Percentiles rank a stretch among this genome's conserved stretches.
These are phyloP conservation scores for Ameiurus melas DNA, from an alignment of 2,113 vertebrate species.

Conservation along the genomic window DNA sequence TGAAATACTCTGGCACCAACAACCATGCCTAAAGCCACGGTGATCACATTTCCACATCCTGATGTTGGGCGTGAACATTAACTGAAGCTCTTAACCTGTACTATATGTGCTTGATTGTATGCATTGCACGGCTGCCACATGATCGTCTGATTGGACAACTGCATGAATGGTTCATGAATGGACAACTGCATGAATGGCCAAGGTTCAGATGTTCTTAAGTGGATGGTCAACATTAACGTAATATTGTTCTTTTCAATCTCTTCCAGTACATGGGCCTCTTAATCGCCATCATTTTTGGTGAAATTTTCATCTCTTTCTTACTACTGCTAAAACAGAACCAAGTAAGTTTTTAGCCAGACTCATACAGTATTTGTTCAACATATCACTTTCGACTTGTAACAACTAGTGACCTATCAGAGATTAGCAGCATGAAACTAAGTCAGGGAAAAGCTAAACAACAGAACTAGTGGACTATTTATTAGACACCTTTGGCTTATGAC, in stretches of 20 bases:
- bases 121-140: background rate
- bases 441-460: background rate
- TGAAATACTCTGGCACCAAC: background rate
- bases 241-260: background rate
- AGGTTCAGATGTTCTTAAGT: background rate
- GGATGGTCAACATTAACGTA: background rate
- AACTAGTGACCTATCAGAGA: background rate
- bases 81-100: background rate
- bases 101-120: background rate
- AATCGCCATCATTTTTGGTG: constrained; percentile 60
- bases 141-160: background rate
- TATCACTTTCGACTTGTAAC: background rate
- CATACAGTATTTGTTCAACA: background rate
- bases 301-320: constrained; percentile 62
- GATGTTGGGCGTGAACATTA: background rate
- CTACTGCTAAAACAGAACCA: constrained; percentile 49
- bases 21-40: background rate
- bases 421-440: background rate
- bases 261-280: constrained; percentile 63
- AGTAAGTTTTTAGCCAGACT: constrained; percentile 50
- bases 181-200: background rate
- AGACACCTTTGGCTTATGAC: background rate
- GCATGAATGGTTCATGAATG: background rate
- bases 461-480: too few species aligned
- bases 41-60: background rate